phyloP scores from a whole-genome alignment of 2,888 invertebrate genomes.

The Trisateles emortualis region DNA sequence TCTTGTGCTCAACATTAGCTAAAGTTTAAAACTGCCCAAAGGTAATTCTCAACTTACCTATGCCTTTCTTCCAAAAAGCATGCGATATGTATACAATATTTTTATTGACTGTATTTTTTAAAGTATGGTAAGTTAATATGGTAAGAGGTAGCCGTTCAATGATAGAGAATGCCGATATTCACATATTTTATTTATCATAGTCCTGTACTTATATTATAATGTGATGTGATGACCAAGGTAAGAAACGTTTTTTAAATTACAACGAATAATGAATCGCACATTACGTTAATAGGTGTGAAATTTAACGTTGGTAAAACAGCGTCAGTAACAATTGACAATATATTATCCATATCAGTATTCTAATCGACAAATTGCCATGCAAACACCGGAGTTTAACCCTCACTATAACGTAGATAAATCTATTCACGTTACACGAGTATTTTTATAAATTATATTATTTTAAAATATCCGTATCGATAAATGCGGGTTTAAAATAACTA shows the following conservation, averaged over 20 bases:
- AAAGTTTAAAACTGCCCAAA: too few relatives aligned
- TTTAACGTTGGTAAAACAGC: constrained; percentile 14
- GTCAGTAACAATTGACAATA: constrained; percentile 13
- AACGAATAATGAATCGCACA: background rate
- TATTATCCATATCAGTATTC: constrained; percentile 12
- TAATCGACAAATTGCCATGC: constrained; percentile 25
- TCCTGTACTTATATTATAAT: too few relatives aligned
- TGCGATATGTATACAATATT: too few relatives aligned
- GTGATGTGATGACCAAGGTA: background rate
- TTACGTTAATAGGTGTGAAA: constrained; percentile 1
- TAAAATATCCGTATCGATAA: constrained; percentile 17
- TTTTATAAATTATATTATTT: constrained; percentile 14
- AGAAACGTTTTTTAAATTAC: background rate
- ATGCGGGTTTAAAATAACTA: constrained; percentile 26
- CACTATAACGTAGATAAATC: constrained; percentile 21
- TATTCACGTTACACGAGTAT: constrained; percentile 5
- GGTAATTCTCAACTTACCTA: too few relatives aligned
- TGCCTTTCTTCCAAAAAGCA: too few relatives aligned
- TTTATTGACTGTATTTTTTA: too few relatives aligned
- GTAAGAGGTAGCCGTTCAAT: too few relatives aligned
- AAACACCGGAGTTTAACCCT: constrained; percentile 6
- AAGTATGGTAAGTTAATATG: too few relatives aligned
- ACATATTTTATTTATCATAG: too few relatives aligned
- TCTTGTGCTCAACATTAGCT: too few relatives aligned
- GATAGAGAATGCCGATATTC: too few relatives aligned